Percentiles rank a stretch among this genome's conserved stretches.
Evolutionary conservation across 2,888 invertebrate genomes (phyloP).

Genomic region (Oxycera nigricornis): DNA sequence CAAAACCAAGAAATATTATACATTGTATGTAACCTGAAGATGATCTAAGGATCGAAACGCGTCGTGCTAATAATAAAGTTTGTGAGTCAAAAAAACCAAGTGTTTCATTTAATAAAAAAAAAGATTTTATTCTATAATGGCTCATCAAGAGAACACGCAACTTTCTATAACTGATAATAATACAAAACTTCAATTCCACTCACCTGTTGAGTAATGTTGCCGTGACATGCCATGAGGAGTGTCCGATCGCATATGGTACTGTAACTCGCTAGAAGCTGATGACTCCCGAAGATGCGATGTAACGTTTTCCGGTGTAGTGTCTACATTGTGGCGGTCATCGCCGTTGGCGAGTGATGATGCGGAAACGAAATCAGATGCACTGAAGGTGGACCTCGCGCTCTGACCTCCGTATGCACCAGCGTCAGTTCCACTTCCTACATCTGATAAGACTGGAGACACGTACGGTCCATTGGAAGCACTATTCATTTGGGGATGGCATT

Average conservation of each 20-base stretch:
- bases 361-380: not conserved
- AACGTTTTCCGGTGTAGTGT: not conserved
- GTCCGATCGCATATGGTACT: slow-evolving; percentile 1
- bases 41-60: too few species aligned
- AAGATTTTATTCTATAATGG: too few species aligned
- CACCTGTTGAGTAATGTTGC: slow-evolving; percentile 37
- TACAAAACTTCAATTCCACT: not conserved
- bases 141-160: too few species aligned
- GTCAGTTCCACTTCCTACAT: slow-evolving; percentile 13
- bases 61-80: too few species aligned
- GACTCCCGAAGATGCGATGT: not conserved
- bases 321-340: not conserved
- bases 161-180: too few species aligned
- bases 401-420: slow-evolving; percentile 1
- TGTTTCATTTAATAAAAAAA: too few species aligned
- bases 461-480: slow-evolving; percentile 15
- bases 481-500: not conserved
- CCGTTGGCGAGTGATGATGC: not conserved
- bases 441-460: slow-evolving; percentile 1
- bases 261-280: not conserved
- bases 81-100: too few species aligned
- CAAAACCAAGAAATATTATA: too few species aligned
- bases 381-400: not conserved
- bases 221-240: slow-evolving; percentile 6
- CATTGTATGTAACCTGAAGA: too few species aligned